A percentile compares a stretch with the other conserved stretches of the same genome.
phyloP scores from a whole-genome alignment of 92 coral and sea anemone species.

The Metridium senile region DNA sequence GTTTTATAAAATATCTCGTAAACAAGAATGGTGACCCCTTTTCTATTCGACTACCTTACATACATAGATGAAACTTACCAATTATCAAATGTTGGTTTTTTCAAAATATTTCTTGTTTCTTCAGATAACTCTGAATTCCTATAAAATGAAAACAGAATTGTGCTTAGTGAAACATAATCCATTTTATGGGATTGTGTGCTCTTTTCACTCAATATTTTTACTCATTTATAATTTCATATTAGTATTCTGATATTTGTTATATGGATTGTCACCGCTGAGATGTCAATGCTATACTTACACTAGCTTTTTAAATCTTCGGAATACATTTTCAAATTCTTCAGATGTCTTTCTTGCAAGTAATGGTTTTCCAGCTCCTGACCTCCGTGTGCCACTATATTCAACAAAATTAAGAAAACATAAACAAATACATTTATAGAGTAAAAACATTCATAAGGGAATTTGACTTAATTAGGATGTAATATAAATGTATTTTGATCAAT shows the following conservation, averaged over 20 bases:
- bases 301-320: constrained; percentile 62
- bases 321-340: constrained; percentile 70
- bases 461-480: background rate
- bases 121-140: constrained; percentile 84
- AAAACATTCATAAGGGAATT: background rate
- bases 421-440: background rate
- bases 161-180: background rate
- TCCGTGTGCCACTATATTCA: constrained; percentile 68
- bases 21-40: too few relatives aligned
- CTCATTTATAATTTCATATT: too few relatives aligned
- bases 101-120: constrained; percentile 71
- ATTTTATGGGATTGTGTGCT: background rate
- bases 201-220: too few relatives aligned
- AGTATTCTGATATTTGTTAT: too few relatives aligned
- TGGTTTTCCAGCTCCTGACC: constrained; percentile 64
- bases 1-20: too few relatives aligned
- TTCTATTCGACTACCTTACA: too few relatives aligned
- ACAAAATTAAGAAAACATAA: background rate
- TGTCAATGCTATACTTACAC: too few relatives aligned
- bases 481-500: too few relatives aligned
- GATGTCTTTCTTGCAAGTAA: constrained; percentile 64
- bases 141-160: background rate
- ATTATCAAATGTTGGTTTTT: constrained; percentile 87
- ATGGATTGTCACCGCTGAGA: too few relatives aligned
- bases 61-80: too few relatives aligned